Percentiles rank a stretch among this genome's conserved stretches.
These are phyloP conservation scores for Nothoprocta perdicaria DNA, from an alignment of 2,113 vertebrate species.

Conservation along the genomic window DNA sequence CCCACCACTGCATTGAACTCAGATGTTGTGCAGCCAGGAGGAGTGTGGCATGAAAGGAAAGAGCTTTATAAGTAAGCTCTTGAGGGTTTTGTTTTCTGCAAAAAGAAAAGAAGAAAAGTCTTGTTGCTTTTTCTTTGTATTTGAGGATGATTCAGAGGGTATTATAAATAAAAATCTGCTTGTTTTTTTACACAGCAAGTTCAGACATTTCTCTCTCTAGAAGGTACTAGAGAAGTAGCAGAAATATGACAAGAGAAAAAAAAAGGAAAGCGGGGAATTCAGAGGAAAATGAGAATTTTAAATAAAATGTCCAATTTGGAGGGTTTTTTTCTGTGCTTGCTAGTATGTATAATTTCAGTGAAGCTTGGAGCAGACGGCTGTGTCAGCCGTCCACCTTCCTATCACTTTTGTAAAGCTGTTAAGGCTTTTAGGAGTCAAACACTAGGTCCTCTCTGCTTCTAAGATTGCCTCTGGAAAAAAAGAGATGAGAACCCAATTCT, in stretches of 20 bases:
- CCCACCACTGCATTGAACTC: background rate
- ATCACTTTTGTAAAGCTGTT: background rate
- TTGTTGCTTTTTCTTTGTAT: slow-evolving; percentile 36
- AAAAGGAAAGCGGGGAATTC: background rate
- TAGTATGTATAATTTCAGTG: background rate
- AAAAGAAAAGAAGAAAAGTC: background rate
- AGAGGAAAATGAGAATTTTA: background rate
- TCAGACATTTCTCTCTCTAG: background rate
- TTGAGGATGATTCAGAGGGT: slow-evolving; percentile 34
- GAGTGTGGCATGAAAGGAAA: slow-evolving; percentile 10
- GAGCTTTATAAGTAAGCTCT: slow-evolving; percentile 39
- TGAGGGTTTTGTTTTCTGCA: slow-evolving; percentile 5
- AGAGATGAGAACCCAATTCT: background rate
- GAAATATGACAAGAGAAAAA: slow-evolving; percentile 1
- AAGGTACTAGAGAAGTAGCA: background rate
- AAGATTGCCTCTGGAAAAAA: background rate
- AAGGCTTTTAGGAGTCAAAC: background rate
- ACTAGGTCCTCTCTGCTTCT: background rate
- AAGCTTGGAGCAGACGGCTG: background rate
- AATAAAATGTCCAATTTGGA: background rate
- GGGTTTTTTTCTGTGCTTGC: background rate
- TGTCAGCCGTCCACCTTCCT: background rate
- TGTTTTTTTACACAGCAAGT: slow-evolving; percentile 7
- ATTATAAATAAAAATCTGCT: slow-evolving; percentile 29
- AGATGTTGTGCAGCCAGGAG: slow-evolving; percentile 10